Conservation (phyloP, 2,113 vertebrate genomes). For the Austrofundulus limnaeus region DNA sequence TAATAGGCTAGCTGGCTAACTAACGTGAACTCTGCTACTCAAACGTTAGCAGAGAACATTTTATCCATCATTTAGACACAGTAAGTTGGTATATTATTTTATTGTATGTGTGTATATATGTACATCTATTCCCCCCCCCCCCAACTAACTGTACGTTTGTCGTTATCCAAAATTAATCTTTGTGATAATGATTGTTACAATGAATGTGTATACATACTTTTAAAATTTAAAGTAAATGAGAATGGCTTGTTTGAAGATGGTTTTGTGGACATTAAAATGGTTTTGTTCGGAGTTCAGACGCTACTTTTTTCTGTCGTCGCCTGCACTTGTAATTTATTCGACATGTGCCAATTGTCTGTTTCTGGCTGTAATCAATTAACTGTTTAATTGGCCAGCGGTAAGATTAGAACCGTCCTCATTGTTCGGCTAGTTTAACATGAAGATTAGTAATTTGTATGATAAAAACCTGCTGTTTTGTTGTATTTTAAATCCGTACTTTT, state of each 20-base stretch:
- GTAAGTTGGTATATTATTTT: conserved; percentile 44
- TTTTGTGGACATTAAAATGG: too few relatives aligned
- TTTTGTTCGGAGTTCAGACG: background rate
- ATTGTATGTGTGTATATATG: too few relatives aligned
- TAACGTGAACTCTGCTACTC: conserved; percentile 34
- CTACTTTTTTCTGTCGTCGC: background rate
- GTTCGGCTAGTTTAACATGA: background rate
- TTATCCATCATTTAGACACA: conserved; percentile 21
- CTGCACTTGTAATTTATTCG: conserved; percentile 18
- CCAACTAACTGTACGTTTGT: too few relatives aligned
- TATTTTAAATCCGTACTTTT: too few relatives aligned
- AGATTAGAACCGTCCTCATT: background rate
- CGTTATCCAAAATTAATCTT: conserved; percentile 2
- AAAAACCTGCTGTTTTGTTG: background rate
- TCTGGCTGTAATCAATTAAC: conserved; percentile 61
- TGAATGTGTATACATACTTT: background rate
- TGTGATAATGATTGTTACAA: conserved; percentile 28
- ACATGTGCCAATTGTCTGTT: background rate
- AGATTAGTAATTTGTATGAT: background rate
- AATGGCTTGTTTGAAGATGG: background rate
- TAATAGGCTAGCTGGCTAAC: conserved; percentile 61
- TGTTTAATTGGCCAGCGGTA: conserved; percentile 42
- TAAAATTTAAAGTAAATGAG: background rate
- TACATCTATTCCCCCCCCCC: too few relatives aligned
- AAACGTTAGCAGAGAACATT: conserved; percentile 8